A percentile compares a stretch with the other conserved stretches of the same genome.
phyloP scores from a whole-genome alignment of 2,113 vertebrate species.

The Malurus elegans region DNA sequence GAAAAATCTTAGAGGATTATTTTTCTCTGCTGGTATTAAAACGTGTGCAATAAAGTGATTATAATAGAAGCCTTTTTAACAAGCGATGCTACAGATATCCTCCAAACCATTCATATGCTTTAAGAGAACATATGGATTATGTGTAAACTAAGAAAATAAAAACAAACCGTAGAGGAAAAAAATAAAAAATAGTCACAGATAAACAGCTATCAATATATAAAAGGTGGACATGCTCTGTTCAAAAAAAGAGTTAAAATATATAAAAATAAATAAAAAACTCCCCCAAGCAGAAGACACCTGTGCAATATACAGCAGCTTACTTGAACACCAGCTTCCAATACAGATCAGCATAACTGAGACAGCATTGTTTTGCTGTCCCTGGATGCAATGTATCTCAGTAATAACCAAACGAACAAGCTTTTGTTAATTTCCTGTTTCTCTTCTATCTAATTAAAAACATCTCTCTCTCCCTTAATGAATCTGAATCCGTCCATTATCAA shows the following conservation, averaged over 20 bases:
- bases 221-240: not conserved
- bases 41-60: not conserved
- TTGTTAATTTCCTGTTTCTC: conserved; percentile 55
- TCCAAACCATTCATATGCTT: not conserved
- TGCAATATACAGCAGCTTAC: not conserved
- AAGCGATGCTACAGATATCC: not conserved
- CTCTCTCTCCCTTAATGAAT: not conserved
- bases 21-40: not conserved
- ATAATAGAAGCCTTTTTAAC: not conserved
- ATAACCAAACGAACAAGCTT: not conserved
- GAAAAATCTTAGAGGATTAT: not conserved
- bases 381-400: not conserved
- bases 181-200: not conserved
- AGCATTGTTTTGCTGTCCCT: not conserved
- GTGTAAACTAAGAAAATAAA: not conserved
- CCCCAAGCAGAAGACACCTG: not conserved
- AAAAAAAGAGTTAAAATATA: not conserved
- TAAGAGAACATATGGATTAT: not conserved
- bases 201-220: not conserved
- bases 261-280: not conserved
- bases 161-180: not conserved
- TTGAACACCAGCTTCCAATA: not conserved
- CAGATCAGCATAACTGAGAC: not conserved
- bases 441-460: conserved; percentile 32
- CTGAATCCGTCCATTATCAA: not conserved